A percentile compares a stretch with the other conserved stretches of the same genome.
Evolutionary conservation across 2,113 vertebrate genomes (phyloP).

Genomic region (Rhabdornis inornatus): DNA sequence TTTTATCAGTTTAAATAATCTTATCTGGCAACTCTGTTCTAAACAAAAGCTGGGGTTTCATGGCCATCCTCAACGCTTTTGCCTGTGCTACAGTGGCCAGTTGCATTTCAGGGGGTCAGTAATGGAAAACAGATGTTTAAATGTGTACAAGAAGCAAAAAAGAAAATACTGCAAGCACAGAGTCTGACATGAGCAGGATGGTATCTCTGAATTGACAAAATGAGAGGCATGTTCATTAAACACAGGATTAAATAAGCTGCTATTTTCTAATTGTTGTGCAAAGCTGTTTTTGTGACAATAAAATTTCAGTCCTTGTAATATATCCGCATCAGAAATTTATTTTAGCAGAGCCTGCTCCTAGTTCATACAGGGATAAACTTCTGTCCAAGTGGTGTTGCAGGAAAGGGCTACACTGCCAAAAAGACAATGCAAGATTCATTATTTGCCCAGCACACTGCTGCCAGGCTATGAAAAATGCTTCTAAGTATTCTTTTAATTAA

Average conservation of each 20-base stretch:
- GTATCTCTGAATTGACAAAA: neutral
- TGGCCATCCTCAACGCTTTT: neutral
- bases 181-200: neutral
- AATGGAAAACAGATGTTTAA: slow-evolving; percentile 14
- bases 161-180: neutral
- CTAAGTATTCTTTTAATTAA: slow-evolving; percentile 46
- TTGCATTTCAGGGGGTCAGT: neutral
- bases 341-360: neutral
- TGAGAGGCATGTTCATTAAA: neutral
- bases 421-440: slow-evolving; percentile 37
- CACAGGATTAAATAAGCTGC: neutral
- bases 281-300: neutral
- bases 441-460: neutral
- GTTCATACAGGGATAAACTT: slow-evolving; percentile 28
- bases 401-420: neutral
- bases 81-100: slow-evolving; percentile 6
- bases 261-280: neutral
- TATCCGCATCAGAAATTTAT: neutral
- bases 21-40: neutral
- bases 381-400: neutral
- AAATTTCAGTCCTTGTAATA: neutral
- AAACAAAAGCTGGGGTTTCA: neutral
- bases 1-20: slow-evolving; percentile 32
- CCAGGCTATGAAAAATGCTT: slow-evolving; percentile 27
- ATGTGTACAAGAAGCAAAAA: neutral